phyloP scores from a whole-genome alignment of 2,888 invertebrate genomes.

The Drosophila rubida region DNA sequence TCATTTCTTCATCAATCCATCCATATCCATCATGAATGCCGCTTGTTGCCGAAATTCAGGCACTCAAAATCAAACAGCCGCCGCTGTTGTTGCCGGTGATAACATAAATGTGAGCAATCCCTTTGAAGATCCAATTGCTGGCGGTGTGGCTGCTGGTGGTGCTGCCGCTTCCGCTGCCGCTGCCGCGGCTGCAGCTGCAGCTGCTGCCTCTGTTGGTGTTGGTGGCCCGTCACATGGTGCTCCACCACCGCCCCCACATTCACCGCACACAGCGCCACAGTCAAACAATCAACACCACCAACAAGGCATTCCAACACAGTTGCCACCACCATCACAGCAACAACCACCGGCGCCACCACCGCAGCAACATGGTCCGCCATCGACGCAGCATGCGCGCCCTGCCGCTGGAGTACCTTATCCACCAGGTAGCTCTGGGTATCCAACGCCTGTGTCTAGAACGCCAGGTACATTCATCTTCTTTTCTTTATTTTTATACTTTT shows the following conservation, averaged over 20 bases:
- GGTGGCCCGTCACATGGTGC: conserved; percentile 49
- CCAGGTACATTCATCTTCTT: conserved; percentile 83
- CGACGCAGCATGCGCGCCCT: conserved; percentile 71
- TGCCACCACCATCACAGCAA: conserved; percentile 53
- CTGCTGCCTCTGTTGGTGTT: conserved; percentile 40
- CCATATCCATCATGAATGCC: conserved; percentile 57
- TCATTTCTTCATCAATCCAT: conserved; percentile 59
- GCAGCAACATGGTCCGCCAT: conserved; percentile 69
- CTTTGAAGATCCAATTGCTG: conserved; percentile 90
- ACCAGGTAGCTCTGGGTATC: conserved; percentile 83
- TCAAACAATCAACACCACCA: conserved; percentile 53
- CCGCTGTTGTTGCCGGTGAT: conserved; percentile 86
- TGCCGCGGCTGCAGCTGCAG: conserved; percentile 31
- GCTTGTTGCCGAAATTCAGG: conserved; percentile 67
- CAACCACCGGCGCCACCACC: conserved; percentile 62
- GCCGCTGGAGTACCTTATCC: conserved; percentile 82
- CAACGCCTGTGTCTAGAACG: conserved; percentile 85
- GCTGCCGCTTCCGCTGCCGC: conserved; percentile 48
- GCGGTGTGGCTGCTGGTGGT: conserved; percentile 59
- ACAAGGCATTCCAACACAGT: conserved; percentile 61
- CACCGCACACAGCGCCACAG: conserved; percentile 66
- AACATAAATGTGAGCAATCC: conserved; percentile 94
- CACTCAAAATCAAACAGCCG: conserved; percentile 80
- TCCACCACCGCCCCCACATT: conserved; percentile 68
- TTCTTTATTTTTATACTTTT: conserved; percentile 52